Conservation (phyloP, 2,797 vertebrate genomes). For the Holocentrus rufus region DNA sequence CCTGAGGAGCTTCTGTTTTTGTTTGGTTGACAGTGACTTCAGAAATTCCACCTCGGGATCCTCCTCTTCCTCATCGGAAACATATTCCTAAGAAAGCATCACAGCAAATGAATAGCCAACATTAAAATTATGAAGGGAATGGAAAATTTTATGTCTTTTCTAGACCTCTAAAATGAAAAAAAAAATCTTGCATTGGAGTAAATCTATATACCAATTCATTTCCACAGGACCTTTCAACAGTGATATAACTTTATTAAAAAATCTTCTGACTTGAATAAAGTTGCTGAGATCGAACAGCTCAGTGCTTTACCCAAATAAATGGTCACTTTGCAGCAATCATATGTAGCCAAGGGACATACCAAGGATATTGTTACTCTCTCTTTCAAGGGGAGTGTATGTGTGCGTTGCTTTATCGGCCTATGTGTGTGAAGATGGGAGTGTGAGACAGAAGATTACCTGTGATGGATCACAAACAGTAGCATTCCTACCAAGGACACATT, state of each 20-base stretch:
- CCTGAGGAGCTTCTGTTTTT: constrained; percentile 98
- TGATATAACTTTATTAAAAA: constrained; percentile 51
- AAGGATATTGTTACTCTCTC: constrained; percentile 83
- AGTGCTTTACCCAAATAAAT: constrained; percentile 55
- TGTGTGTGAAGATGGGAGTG: constrained; percentile 50
- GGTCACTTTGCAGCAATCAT: constrained; percentile 85
- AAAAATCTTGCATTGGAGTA: background rate
- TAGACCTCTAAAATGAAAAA: background rate
- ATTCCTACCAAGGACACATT: constrained; percentile 98
- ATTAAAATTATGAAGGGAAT: background rate
- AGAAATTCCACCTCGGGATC: constrained; percentile 99
- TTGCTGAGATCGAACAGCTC: constrained; percentile 35
- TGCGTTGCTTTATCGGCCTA: constrained; percentile 32
- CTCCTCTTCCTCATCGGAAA: constrained; percentile 95
- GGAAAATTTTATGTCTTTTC: background rate
- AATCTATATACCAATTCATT: constrained; percentile 19
- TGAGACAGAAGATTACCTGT: constrained; percentile 90
- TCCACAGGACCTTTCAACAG: constrained; percentile 13
- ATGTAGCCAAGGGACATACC: constrained; percentile 74
- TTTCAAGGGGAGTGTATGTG: constrained; percentile 43
- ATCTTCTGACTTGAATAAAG: constrained; percentile 53
- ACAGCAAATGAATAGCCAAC: background rate
- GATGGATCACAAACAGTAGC: constrained; percentile 95
- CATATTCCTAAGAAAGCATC: constrained; percentile 84
- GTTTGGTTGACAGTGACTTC: constrained; percentile 95